Conservation (phyloP, 2,888 invertebrate genomes). For the Hybos culiciformis region DNA sequence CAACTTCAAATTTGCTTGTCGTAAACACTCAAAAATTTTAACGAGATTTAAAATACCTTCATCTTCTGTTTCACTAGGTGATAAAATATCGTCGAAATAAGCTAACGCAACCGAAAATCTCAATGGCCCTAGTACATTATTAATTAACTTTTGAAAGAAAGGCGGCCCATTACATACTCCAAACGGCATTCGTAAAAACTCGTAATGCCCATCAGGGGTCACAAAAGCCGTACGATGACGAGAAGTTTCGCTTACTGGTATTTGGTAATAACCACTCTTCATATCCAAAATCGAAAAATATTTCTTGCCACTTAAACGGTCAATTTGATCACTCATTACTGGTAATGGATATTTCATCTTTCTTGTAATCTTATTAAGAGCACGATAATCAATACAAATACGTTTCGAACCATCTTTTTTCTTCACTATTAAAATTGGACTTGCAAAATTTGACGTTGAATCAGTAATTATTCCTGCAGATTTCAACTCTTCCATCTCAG, state of each 20-base stretch:
- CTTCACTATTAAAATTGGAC: conserved; percentile 16
- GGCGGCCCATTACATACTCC: conserved; percentile 21
- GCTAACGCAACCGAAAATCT: conserved; percentile 11
- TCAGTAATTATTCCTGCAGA: conserved; percentile 11
- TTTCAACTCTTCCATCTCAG: conserved; percentile 11
- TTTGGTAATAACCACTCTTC: conserved; percentile 16
- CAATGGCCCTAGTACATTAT: conserved; percentile 5
- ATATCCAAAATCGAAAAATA: conserved; percentile 16
- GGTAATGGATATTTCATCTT: not conserved
- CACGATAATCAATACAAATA: conserved; percentile 21
- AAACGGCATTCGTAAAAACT: conserved; percentile 20
- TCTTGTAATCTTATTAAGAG: conserved; percentile 18
- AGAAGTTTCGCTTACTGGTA: conserved; percentile 16
- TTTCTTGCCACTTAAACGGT: conserved; percentile 11
- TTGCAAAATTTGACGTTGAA: conserved; percentile 13
- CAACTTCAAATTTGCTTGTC: not conserved
- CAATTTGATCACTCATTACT: conserved; percentile 17
- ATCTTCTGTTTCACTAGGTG: conserved; percentile 10
- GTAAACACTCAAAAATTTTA: not conserved
- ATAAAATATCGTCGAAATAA: conserved; percentile 19
- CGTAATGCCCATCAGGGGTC: conserved; percentile 17
- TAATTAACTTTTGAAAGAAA: conserved; percentile 20
- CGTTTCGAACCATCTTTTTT: conserved; percentile 20
- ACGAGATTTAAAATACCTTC: not conserved
- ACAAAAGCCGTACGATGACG: conserved; percentile 18